phyloP scores from a whole-genome alignment of 2,888 invertebrate species.

The Sminthurinus aureus region DNA sequence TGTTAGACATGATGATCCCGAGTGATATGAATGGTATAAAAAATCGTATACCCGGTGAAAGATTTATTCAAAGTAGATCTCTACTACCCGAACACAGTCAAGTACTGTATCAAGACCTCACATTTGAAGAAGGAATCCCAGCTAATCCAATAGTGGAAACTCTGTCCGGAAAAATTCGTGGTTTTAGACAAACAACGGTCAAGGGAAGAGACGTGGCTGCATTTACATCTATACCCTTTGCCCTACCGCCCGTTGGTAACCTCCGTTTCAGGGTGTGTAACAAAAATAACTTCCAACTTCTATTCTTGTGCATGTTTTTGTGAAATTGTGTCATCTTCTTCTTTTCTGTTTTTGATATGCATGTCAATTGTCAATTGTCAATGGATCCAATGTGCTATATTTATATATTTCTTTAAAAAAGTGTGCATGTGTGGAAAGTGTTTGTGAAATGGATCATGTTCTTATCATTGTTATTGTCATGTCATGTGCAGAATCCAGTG shows the following conservation, averaged over 20 bases:
- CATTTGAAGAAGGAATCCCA: background rate
- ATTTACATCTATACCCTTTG: conserved; percentile 47
- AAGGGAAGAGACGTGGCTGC: conserved; percentile 49
- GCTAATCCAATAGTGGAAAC: conserved; percentile 50
- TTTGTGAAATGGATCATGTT: background rate
- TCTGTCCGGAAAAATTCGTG: conserved; percentile 48
- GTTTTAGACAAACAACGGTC: conserved; percentile 49
- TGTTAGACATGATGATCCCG: background rate
- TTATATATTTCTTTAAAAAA: background rate
- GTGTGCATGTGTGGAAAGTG: background rate
- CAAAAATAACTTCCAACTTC: background rate
- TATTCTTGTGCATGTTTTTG: background rate
- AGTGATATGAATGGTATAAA: background rate
- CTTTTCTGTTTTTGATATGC: background rate
- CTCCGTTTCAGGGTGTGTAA: conserved; percentile 31
- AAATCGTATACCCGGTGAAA: conserved; percentile 6
- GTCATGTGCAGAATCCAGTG: conserved; percentile 12
- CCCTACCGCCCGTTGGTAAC: conserved; percentile 41
- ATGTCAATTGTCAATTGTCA: too few relatives aligned
- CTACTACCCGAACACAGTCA: background rate
- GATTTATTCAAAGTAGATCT: conserved; percentile 34
- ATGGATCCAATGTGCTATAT: background rate
- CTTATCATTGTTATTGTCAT: background rate
- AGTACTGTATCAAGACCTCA: background rate
- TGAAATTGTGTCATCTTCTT: background rate